These are phyloP conservation scores for Halocynthia roretzi DNA, from an alignment of 23 tunicate genomes.

Conservation along the genomic window DNA sequence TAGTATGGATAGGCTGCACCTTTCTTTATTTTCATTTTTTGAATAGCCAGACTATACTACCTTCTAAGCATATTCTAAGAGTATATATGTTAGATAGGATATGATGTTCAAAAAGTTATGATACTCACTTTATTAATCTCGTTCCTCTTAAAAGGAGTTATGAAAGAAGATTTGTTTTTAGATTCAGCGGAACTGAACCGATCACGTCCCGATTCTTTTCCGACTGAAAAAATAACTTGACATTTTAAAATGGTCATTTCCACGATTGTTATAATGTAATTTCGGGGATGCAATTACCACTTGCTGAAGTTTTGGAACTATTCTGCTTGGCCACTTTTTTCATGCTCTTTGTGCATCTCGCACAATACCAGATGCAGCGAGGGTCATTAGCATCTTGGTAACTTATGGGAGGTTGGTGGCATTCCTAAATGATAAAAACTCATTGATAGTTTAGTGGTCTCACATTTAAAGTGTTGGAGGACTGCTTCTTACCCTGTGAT, in stretches of 20 bases:
- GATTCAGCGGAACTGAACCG: constrained; percentile 18
- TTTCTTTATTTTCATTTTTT: too few species aligned
- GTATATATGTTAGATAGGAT: not conserved
- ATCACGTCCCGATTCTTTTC: not conserved
- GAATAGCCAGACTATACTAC: too few species aligned
- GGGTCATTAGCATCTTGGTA: constrained; percentile 74
- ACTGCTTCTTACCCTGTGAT: constrained; percentile 46
- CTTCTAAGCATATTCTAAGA: too few species aligned
- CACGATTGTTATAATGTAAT: too few species aligned
- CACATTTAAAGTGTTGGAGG: not conserved
- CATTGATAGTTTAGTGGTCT: not conserved
- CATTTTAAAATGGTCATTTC: too few species aligned
- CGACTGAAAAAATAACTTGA: too few species aligned
- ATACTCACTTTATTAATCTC: constrained; percentile 10
- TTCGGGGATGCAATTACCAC: not conserved
- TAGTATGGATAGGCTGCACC: too few species aligned
- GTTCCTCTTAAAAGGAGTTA: constrained; percentile 58
- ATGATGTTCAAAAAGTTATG: not conserved
- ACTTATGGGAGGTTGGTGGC: constrained; percentile 76
- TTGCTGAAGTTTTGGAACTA: constrained; percentile 13
- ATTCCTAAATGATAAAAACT: constrained; percentile 35
- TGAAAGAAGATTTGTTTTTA: constrained; percentile 10
- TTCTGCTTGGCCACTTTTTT: constrained; percentile 65
- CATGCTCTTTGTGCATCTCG: constrained; percentile 43
- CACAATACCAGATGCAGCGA: constrained; percentile 78